Conservation (phyloP, 1,140 invertebrate species). For the Caenorhabditis briggsae region DNA sequence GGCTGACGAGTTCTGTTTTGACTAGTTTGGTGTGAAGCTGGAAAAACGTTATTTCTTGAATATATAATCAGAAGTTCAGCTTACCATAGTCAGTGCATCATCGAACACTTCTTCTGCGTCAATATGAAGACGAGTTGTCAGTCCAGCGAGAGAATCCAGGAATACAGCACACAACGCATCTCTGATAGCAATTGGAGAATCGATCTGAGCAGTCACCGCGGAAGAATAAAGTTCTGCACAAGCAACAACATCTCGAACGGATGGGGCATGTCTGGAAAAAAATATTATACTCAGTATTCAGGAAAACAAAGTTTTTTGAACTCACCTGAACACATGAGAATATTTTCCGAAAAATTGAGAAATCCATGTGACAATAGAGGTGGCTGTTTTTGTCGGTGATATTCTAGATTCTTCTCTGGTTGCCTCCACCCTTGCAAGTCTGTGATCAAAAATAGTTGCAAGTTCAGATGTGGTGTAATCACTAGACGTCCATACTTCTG, state of each 20-base stretch:
- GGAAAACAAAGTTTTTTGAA: too few relatives aligned
- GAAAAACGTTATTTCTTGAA: background rate
- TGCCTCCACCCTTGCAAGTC: constrained; percentile 48
- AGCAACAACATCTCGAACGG: constrained; percentile 90
- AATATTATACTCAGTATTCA: constrained; percentile 53
- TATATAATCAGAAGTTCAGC: background rate
- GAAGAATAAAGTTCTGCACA: constrained; percentile 92
- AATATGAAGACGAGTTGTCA: constrained; percentile 65
- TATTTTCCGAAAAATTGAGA: constrained; percentile 83
- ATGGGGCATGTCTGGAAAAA: constrained; percentile 81
- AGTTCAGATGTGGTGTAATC: constrained; percentile 84
- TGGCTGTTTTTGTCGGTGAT: constrained; percentile 80
- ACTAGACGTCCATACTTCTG: constrained; percentile 96
- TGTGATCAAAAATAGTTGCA: constrained; percentile 82
- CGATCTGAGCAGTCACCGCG: constrained; percentile 62
- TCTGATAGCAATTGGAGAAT: constrained; percentile 87
- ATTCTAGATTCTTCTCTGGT: constrained; percentile 41
- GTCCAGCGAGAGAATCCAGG: constrained; percentile 61
- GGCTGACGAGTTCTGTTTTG: background rate
- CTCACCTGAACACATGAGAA: constrained; percentile 75
- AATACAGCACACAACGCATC: constrained; percentile 85
- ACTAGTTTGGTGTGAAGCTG: constrained; percentile 21
- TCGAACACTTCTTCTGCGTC: constrained; percentile 43
- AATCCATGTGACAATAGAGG: constrained; percentile 85
- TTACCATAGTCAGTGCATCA: constrained; percentile 61